These are phyloP conservation scores for Temnothorax unifasciatus DNA, from an alignment of 2,888 invertebrate genomes.

Conservation along the genomic window DNA sequence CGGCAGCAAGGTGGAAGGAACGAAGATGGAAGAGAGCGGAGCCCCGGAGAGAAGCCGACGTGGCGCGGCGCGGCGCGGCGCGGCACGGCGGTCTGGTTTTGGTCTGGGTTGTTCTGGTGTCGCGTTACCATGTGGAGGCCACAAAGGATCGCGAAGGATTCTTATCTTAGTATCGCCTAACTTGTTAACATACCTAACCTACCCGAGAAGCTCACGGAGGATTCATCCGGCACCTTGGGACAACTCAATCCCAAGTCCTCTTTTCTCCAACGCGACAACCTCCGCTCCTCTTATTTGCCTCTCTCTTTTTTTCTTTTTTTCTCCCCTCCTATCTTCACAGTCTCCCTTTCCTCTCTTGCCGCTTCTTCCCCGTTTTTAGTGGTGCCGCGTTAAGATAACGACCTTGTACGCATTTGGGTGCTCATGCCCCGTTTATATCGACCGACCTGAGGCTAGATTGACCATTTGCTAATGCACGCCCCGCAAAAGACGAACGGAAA, in stretches of 20 bases:
- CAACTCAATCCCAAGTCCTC: slow-evolving; percentile 78
- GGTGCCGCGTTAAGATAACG: slow-evolving; percentile 80
- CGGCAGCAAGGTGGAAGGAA: slow-evolving; percentile 55
- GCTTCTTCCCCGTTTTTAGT: slow-evolving; percentile 73
- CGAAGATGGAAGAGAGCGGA: slow-evolving; percentile 61
- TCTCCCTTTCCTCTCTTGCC: slow-evolving; percentile 48
- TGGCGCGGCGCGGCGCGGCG: slow-evolving; percentile 36
- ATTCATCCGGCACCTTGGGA: slow-evolving; percentile 78
- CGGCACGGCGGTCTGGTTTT: slow-evolving; percentile 74
- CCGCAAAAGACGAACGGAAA: slow-evolving; percentile 73
- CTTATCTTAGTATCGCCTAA: slow-evolving; percentile 85
- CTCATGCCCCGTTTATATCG: slow-evolving; percentile 74
- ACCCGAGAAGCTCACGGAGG: slow-evolving; percentile 76
- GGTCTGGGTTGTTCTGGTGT: slow-evolving; percentile 83
- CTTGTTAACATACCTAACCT: slow-evolving; percentile 86
- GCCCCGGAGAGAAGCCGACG: slow-evolving; percentile 59
- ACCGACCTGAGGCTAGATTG: slow-evolving; percentile 72
- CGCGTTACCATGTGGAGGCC: slow-evolving; percentile 83
- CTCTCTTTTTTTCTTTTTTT: slow-evolving; percentile 49
- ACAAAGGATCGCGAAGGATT: slow-evolving; percentile 84
- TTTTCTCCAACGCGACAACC: slow-evolving; percentile 53
- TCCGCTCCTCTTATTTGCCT: slow-evolving; percentile 44
- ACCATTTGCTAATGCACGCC: slow-evolving; percentile 77
- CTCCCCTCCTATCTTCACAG: slow-evolving; percentile 23
- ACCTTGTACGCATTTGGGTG: slow-evolving; percentile 77